These are phyloP conservation scores for Aldrovandia affinis DNA, from an alignment of 2,797 vertebrate genomes.

Conservation along the genomic window DNA sequence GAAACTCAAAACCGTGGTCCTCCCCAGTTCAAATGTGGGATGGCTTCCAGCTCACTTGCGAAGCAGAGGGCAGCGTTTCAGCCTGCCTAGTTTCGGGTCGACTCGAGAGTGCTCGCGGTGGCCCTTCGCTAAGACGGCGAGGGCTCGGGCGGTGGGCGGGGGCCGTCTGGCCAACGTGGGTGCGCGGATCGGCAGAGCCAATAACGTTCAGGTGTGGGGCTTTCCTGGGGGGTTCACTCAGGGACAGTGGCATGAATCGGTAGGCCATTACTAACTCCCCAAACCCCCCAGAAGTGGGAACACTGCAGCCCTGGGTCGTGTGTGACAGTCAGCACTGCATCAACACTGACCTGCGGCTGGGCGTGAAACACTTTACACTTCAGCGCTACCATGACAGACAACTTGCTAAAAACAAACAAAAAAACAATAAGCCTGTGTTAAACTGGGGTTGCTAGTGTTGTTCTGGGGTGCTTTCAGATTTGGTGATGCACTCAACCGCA, in stretches of 20 bases:
- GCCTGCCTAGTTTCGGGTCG: not conserved
- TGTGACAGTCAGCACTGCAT: not conserved
- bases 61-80: not conserved
- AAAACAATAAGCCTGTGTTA: slow-evolving; percentile 9
- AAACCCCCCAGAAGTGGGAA: not conserved
- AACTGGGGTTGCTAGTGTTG: slow-evolving; percentile 27
- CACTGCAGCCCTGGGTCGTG: not conserved
- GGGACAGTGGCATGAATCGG: not conserved
- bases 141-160: not conserved
- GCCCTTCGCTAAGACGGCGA: too few relatives aligned
- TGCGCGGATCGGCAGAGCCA: not conserved
- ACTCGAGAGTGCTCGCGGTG: not conserved
- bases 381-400: slow-evolving; percentile 62
- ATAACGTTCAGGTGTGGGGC: not conserved
- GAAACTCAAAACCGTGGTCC: not conserved
- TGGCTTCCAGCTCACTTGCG: not conserved
- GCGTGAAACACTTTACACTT: slow-evolving; percentile 43
- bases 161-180: not conserved
- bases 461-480: slow-evolving; percentile 34
- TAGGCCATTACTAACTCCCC: not conserved
- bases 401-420: slow-evolving; percentile 41
- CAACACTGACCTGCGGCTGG: slow-evolving; percentile 35
- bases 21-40: not conserved
- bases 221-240: not conserved
- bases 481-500: slow-evolving; percentile 26